Percentiles rank a stretch among this genome's conserved stretches.
Conservation (phyloP, 2,797 vertebrate genomes). For the Echiichthys vipera region DNA sequence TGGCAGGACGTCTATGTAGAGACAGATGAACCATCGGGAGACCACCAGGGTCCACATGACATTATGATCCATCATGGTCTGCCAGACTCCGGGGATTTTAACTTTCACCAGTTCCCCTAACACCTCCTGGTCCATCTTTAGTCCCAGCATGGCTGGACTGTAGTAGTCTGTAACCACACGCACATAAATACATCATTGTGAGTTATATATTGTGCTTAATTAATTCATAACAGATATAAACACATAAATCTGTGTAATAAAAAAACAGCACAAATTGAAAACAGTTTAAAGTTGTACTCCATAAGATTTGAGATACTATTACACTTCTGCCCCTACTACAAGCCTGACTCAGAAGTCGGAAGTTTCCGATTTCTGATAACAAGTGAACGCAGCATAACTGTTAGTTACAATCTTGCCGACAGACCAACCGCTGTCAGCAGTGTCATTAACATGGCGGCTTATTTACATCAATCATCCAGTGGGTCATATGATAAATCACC, state of each 20-base stretch:
- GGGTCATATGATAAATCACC: too few species aligned
- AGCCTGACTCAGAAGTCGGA: too few species aligned
- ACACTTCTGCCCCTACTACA: too few species aligned
- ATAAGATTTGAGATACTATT: too few species aligned
- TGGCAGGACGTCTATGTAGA: slow-evolving; percentile 94
- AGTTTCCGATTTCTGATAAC: too few species aligned
- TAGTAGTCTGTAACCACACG: slow-evolving; percentile 89
- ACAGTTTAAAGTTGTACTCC: neutral
- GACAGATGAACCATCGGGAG: slow-evolving; percentile 97
- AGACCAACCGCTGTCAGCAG: too few species aligned
- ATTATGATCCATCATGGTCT: slow-evolving; percentile 89
- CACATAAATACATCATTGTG: neutral
- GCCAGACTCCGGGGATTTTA: slow-evolving; percentile 90
- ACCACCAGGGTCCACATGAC: slow-evolving; percentile 95
- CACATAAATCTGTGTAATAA: neutral
- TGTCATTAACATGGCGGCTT: too few species aligned
- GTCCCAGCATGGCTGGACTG: slow-evolving; percentile 91
- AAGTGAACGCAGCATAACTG: too few species aligned
- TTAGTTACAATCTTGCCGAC: too few species aligned
- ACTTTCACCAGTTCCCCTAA: slow-evolving; percentile 92
- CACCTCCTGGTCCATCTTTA: slow-evolving; percentile 95
- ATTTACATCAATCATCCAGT: too few species aligned
- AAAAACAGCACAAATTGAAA: neutral
- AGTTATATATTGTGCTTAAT: neutral
- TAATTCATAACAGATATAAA: neutral